These are phyloP conservation scores for Baryphthengus martii DNA, from an alignment of 2,113 vertebrate species.

Conservation along the genomic window DNA sequence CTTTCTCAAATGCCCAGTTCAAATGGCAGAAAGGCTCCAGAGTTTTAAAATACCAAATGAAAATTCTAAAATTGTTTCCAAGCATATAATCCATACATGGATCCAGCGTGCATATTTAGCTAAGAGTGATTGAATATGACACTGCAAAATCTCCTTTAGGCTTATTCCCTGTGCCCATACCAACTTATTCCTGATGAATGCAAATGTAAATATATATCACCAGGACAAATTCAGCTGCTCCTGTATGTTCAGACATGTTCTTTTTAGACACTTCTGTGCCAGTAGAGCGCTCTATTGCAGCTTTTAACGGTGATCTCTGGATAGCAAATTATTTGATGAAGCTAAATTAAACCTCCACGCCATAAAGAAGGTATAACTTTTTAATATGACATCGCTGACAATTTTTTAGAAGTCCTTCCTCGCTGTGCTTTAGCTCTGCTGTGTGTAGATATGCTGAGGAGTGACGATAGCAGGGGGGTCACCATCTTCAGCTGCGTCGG, in stretches of 20 bases:
- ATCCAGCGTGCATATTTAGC: neutral
- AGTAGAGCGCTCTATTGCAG: neutral
- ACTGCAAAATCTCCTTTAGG: neutral
- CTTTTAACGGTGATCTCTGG: neutral
- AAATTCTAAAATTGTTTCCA: neutral
- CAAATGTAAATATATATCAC: neutral
- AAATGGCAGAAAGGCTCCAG: neutral
- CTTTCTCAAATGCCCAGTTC: neutral
- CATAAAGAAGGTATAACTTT: neutral
- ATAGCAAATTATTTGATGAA: neutral
- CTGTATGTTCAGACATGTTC: neutral
- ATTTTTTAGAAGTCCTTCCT: neutral
- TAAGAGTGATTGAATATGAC: neutral
- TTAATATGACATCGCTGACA: neutral
- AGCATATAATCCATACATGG: neutral
- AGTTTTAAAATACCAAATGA: neutral
- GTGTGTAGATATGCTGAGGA: neutral
- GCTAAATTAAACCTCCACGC: neutral
- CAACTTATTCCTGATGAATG: neutral
- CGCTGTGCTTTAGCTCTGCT: neutral
- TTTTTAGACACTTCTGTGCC: neutral
- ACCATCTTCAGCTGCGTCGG: neutral
- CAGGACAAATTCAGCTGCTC: neutral
- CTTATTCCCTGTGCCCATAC: neutral
- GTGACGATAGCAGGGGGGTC: fast-evolving